These are phyloP conservation scores for Rousettus madagascariensis DNA, from an alignment of 2,797 vertebrate genomes.

Conservation along the genomic window DNA sequence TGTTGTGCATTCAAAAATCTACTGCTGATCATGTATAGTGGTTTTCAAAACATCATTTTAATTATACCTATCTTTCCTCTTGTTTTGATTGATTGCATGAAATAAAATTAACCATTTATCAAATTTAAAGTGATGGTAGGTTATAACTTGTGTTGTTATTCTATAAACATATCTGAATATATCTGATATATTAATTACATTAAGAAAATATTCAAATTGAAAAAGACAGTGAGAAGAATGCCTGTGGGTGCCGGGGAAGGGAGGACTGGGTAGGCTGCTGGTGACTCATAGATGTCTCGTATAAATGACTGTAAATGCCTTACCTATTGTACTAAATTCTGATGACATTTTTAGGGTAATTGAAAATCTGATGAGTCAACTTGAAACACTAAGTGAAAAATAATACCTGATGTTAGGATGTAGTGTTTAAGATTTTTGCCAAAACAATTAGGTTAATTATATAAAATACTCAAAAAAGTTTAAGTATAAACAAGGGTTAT, in stretches of 20 bases:
- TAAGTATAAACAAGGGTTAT: neutral
- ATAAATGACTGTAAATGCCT: neutral
- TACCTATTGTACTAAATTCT: neutral
- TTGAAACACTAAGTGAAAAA: slow-evolving; percentile 14
- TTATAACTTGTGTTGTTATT: neutral
- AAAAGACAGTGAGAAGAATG: neutral
- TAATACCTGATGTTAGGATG: neutral
- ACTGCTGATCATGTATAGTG: neutral
- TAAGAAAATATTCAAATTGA: neutral
- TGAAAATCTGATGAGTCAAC: neutral
- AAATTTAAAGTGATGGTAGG: neutral
- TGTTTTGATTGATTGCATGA: neutral
- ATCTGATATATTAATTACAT: neutral
- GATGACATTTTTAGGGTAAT: neutral
- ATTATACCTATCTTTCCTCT: neutral
- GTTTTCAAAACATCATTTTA: neutral
- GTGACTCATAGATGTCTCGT: neutral
- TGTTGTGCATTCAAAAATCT: slow-evolving; percentile 6
- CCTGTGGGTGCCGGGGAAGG: neutral
- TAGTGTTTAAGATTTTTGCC: neutral
- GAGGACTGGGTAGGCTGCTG: neutral
- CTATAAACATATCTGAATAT: neutral
- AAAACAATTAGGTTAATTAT: neutral
- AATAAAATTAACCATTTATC: neutral
- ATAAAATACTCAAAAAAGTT: neutral